A percentile compares a stretch with the other conserved stretches of the same genome.
phyloP scores from a whole-genome alignment of 2,888 invertebrate genomes.

The Cylloceria caligata region DNA sequence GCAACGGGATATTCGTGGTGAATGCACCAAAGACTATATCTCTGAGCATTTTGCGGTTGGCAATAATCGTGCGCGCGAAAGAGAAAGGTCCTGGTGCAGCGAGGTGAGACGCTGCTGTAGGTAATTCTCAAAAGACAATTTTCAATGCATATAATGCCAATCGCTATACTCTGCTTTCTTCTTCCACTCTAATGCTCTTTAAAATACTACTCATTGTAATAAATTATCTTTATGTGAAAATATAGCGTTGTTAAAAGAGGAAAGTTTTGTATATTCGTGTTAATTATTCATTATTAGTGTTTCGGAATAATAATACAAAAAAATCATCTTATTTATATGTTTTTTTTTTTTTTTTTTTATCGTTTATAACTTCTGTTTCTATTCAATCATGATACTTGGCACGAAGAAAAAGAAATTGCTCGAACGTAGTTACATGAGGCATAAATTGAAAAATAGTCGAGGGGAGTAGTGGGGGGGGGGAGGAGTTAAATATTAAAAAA shows the following conservation, averaged over 20 bases:
- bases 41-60: conserved; percentile 26
- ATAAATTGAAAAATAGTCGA: no score
- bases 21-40: conserved; percentile 35
- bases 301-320: no score
- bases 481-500: no score
- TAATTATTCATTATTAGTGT: not conserved
- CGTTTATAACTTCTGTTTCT: no score
- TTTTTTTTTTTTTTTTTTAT: no score
- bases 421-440: no score
- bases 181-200: not conserved
- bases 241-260: not conserved
- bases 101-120: conserved; percentile 33
- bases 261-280: no score
- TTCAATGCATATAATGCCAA: conserved; percentile 2
- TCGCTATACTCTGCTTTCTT: not conserved
- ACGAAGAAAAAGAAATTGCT: no score
- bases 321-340: no score
- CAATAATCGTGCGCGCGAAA: conserved; percentile 57
- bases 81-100: conserved; percentile 55
- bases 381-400: no score
- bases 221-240: not conserved
- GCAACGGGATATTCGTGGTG: conserved; percentile 53
- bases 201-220: not conserved
- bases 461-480: no score
- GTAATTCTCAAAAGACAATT: conserved; percentile 32